Conservation (phyloP, 2,888 invertebrate species). For the Myopa testacea region DNA sequence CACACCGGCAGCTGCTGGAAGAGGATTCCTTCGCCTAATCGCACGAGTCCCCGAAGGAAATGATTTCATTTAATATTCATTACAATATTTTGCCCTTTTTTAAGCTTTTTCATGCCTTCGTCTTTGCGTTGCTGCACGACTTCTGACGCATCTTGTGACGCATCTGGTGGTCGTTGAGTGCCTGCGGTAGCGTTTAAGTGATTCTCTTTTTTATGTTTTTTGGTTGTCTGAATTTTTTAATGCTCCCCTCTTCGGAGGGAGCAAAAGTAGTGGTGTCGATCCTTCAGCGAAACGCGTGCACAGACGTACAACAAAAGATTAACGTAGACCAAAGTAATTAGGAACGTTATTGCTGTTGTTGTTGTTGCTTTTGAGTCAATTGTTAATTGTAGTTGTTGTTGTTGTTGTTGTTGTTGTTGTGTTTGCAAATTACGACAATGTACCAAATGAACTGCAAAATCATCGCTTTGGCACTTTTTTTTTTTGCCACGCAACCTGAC, state of each 20-base stretch:
- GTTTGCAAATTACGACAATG: not conserved
- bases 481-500: not conserved
- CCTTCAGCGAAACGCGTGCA: conserved; percentile 38
- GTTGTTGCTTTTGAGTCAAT: conserved; percentile 3
- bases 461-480: conserved; percentile 1
- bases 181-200: conserved; percentile 56
- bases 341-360: conserved; percentile 12
- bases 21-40: conserved; percentile 15
- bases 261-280: conserved; percentile 12
- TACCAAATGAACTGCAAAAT: too few relatives aligned
- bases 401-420: conserved; percentile 1
- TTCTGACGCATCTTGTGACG: not conserved
- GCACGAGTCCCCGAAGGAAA: conserved; percentile 35
- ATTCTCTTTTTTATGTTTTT: conserved; percentile 50
- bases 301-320: not conserved
- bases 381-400: not conserved
- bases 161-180: conserved; percentile 43
- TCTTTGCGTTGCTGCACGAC: not conserved
- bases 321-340: not conserved
- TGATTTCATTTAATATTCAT: conserved; percentile 42
- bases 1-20: not conserved
- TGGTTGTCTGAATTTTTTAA: not conserved
- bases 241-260: not conserved
- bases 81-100: conserved; percentile 29
- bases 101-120: not conserved